Evolutionary conservation across 2,113 vertebrate species (phyloP).

Genomic region (Haplochromis burtoni): DNA sequence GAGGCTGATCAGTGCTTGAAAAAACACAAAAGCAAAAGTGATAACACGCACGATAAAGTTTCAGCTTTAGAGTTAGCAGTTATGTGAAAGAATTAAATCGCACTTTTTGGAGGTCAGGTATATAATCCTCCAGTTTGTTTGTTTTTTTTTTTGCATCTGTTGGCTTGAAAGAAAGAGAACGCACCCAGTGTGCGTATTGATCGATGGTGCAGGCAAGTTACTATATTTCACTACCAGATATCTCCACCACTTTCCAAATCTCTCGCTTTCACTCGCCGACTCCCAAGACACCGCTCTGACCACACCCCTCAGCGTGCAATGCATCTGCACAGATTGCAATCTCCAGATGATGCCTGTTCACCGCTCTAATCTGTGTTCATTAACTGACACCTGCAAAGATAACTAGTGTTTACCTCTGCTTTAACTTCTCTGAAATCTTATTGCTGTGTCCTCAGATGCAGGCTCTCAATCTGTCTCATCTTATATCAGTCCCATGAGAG

Average conservation of each 20-base stretch:
- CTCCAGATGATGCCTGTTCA: neutral
- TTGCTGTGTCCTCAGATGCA: neutral
- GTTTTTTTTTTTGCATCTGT: neutral
- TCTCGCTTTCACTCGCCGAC: neutral
- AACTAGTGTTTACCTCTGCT: neutral
- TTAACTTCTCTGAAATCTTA: neutral
- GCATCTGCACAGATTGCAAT: neutral
- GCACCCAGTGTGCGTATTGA: conserved; percentile 14
- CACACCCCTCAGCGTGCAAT: conserved; percentile 1
- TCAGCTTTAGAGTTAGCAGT: neutral
- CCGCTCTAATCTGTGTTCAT: neutral
- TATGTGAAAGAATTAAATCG: neutral
- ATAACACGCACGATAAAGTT: neutral
- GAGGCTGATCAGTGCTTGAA: neutral
- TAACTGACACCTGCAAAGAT: neutral
- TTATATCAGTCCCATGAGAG: neutral
- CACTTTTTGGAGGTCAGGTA: neutral
- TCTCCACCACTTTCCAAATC: neutral
- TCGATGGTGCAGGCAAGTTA: conserved; percentile 11
- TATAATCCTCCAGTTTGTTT: neutral
- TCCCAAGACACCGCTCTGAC: conserved; percentile 5
- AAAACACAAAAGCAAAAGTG: neutral
- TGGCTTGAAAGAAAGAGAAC: neutral
- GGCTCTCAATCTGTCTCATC: neutral
- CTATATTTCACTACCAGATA: conserved; percentile 36